phyloP scores from a whole-genome alignment of 2,888 invertebrate genomes.

The Ophioninae sp. region DNA sequence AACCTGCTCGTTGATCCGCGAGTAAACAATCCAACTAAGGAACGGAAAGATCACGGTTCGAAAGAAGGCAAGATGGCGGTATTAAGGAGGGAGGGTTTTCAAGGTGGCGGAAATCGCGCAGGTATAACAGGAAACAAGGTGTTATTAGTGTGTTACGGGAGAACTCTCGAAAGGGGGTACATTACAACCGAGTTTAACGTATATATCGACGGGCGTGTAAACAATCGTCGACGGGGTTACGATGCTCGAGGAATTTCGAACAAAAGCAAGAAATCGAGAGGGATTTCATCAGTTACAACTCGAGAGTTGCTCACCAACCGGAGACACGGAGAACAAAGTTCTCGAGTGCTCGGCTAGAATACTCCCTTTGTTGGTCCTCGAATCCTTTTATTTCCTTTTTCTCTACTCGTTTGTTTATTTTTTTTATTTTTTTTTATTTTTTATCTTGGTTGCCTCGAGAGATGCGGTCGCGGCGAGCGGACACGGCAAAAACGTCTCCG shows the following conservation, averaged over 20 bases:
- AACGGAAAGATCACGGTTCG: constrained; percentile 15
- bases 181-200: constrained; percentile 47
- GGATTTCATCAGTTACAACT: constrained; percentile 62
- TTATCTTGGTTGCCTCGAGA: not conserved
- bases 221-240: constrained; percentile 60
- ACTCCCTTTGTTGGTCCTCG: constrained; percentile 57
- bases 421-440: constrained; percentile 16
- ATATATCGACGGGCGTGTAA: constrained; percentile 62
- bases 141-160: constrained; percentile 53
- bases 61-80: too few relatives aligned
- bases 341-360: constrained; percentile 58
- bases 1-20: constrained; percentile 53
- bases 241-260: constrained; percentile 65
- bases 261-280: constrained; percentile 65
- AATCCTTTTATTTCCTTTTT: constrained; percentile 16
- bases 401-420: too few relatives aligned
- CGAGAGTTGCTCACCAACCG: constrained; percentile 30
- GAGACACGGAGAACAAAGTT: constrained; percentile 42
- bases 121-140: constrained; percentile 62
- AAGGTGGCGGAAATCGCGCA: constrained; percentile 37
- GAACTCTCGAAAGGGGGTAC: constrained; percentile 49
- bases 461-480: constrained; percentile 51
- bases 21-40: constrained; percentile 52
- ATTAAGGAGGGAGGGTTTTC: not conserved
- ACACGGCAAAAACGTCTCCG: constrained; percentile 28